Evolutionary conservation across 30 jellyfish, hydroid and myxozoan species (phyloP).

Genomic region (Cassiopea andromeda): DNA sequence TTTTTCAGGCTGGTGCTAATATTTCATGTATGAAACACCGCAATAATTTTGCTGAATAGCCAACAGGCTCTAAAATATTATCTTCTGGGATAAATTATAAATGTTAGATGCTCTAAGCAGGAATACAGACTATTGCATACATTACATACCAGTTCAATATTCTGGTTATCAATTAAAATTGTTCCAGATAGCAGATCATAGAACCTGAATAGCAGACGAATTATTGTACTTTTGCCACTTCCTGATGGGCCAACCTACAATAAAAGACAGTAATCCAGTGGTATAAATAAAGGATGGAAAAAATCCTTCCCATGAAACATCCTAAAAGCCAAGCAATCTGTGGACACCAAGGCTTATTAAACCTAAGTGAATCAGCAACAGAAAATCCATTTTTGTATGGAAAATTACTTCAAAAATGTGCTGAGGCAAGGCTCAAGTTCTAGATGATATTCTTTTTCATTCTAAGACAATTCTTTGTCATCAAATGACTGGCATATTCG

Average conservation of each 20-base stretch:
- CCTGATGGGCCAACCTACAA: constrained; percentile 99
- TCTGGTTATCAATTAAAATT: constrained; percentile 86
- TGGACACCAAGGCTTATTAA: no score
- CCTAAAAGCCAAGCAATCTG: no score
- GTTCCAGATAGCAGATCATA: constrained; percentile 87
- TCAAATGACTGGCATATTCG: no score
- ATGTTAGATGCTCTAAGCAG: neutral
- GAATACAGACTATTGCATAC: neutral
- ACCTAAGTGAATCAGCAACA: no score
- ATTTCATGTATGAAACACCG: no score
- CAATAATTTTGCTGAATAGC: no score
- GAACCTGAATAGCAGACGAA: constrained; percentile 92
- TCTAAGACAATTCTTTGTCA: neutral
- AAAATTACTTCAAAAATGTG: no score
- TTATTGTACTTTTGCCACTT: constrained; percentile 96
- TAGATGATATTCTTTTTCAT: neutral
- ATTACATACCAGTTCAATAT: constrained; percentile 65
- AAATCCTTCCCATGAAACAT: no score
- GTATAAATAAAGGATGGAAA: neutral
- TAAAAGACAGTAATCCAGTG: neutral
- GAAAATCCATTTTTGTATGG: no score
- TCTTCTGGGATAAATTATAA: neutral
- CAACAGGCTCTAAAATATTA: no score
- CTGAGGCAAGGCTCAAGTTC: neutral
- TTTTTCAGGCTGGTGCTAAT: no score